Evolutionary conservation across 2,888 invertebrate species (phyloP), one percentile per base, ranked within the genome.

Genomic region (Hirtodrosophila trivittata): DNA sequence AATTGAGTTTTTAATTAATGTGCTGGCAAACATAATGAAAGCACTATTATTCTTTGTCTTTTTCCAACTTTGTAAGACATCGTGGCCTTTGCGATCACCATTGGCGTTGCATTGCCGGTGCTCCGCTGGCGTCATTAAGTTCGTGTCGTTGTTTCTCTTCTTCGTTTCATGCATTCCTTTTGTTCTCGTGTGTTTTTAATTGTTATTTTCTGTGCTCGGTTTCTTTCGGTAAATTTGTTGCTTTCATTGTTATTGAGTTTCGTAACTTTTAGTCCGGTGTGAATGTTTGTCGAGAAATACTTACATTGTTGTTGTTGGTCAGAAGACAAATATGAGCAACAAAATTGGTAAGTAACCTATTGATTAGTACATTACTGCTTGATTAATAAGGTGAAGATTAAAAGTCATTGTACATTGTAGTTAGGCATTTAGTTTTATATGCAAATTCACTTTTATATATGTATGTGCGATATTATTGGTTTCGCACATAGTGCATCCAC

Each of bases 311-410:
- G 12, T 43, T 51, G 47, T 14, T 28, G 35, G 30, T 35, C 3
- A 38, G 3, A 33, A 9, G 9, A 51, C 3, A 37, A 57, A 45
- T 12, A 77, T 77, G 77, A 75, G 50, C 42, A 65, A 49, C 35
- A 66, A 72, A 68, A 56, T 45, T 33, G 82, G 77, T 77, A 35
- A 81, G 77, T 62, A n/a, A n/a, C n/a, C n/a, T n/a, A n/a, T n/a
- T n/a, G n/a, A n/a, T n/a, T n/a, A n/a, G n/a, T n/a, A n/a, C n/a
- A n/a, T n/a, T n/a, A n/a, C n/a, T n/a, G n/a, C n/a, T n/a, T n/a
- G n/a, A n/a, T n/a, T n/a, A n/a, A n/a, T n/a, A n/a, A n/a, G n/a
- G n/a, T n/a, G n/a, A n/a, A n/a, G n/a, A n/a, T n/a, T n/a, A n/a
- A n/a, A n/a, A n/a, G n/a, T n/a, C n/a, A n/a, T n/a, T n/a, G n/a